Base-by-base conservation (phyloP, 2,113 vertebrate species). In the Rhinolophus sinicus region DNA sequence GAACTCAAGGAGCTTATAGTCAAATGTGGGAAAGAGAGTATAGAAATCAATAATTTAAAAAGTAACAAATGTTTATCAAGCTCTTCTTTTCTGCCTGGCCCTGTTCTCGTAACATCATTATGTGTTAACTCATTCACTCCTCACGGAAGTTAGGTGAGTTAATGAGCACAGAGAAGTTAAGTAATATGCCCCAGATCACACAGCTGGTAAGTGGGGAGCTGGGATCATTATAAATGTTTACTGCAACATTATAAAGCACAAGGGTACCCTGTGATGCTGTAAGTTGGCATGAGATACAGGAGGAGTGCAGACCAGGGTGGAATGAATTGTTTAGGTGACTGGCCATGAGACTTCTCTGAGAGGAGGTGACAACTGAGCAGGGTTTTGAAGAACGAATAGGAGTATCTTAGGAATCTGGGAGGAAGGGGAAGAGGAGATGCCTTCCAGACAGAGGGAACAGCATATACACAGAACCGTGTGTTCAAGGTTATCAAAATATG, bases 91-190 rank as follows among this genome's bases (percentile, higher is more conserved):
- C 70, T 47, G 21, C 30, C 54, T 73, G 62, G 81, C 28, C 30
- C 54, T 90, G 33, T 75, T 60, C n/a, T 44, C 44, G 35, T 47
- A 38, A 47, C 52, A 67, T 28, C 40, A 54, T 2, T 54, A 33
- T 22, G 52, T 40, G 30, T 84, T 67, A 38, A 95, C n/a, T 91
- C 65, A 78, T 40, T 94, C 16, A 24, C 22, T 54, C 14, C 62
- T 91, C 76, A 47, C 15, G 9, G 4, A n/a, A 82, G 62, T 22
- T 5, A 50, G 67, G 38, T 2, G 54, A 88, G 4, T 80, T 69
- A 64, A 82, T 28, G 81, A 73, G 52, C 86, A 50, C n/a, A 93
- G 67, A 92, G 67, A 58, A n/a, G 67, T 75, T 80, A 76, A 92
- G 26, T 7, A 88, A 76, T 19, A 38, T 11, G 26, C 8, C 33